phyloP scores from a whole-genome alignment of 2,797 vertebrate genomes.

The Synanceia verrucosa region DNA sequence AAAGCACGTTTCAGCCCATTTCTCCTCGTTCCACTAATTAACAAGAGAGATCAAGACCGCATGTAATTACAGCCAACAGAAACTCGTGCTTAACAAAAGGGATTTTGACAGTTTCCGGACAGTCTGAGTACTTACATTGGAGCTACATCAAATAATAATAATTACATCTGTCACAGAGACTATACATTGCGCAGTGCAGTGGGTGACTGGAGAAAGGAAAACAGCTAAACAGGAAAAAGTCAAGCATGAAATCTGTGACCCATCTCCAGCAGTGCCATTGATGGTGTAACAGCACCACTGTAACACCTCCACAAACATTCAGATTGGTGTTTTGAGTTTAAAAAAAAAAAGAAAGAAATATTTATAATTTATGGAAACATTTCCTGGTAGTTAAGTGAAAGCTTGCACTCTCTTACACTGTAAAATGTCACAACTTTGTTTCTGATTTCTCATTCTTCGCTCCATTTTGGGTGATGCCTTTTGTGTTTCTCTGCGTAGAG shows the following conservation, averaged over 20 bases:
- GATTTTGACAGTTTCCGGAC: slow-evolving; percentile 86
- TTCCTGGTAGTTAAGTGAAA: background rate
- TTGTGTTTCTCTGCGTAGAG: background rate
- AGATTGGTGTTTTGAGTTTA: background rate
- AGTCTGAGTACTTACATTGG: slow-evolving; percentile 64
- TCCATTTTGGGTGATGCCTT: background rate
- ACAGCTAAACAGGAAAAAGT: slow-evolving; percentile 43
- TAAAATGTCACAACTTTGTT: background rate
- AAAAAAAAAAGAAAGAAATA: background rate
- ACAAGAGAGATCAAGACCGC: slow-evolving; percentile 86
- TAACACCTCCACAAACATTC: background rate
- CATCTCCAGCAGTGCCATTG: slow-evolving; percentile 40
- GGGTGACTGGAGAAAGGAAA: slow-evolving; percentile 46
- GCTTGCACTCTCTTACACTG: background rate
- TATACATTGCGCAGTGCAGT: slow-evolving; percentile 28
- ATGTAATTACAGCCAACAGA: slow-evolving; percentile 85
- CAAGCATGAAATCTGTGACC: slow-evolving; percentile 64
- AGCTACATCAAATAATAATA: slow-evolving; percentile 74
- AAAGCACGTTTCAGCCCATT: slow-evolving; percentile 84
- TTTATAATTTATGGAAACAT: background rate
- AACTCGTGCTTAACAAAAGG: slow-evolving; percentile 79
- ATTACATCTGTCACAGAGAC: slow-evolving; percentile 71
- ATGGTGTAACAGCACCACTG: slow-evolving; percentile 26
- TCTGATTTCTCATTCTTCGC: background rate
- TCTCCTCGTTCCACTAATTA: slow-evolving; percentile 90